Evolutionary conservation across 1,140 invertebrate genomes (phyloP).

Genomic region (Microplitis mediator): DNA sequence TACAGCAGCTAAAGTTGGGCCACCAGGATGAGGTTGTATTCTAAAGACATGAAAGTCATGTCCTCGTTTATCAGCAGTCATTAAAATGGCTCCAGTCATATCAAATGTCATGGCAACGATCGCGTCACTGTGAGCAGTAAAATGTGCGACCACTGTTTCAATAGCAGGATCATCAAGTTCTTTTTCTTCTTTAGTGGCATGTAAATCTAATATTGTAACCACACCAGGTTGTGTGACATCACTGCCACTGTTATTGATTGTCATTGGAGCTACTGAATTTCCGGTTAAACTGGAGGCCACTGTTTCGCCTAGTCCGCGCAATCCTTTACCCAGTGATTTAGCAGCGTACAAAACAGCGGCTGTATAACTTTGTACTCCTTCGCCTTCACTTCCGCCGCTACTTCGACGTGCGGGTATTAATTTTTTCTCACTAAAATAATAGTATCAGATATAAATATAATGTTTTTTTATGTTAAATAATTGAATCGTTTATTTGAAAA

Average conservation of each 20-base stretch:
- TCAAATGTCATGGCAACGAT: constrained; percentile 92
- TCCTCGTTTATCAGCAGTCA: constrained; percentile 92
- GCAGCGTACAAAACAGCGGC: constrained; percentile 94
- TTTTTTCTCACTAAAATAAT: constrained; percentile 75
- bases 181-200: constrained; percentile 66
- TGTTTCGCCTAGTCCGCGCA: constrained; percentile 89
- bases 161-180: constrained; percentile 60
- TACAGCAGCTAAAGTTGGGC: constrained; percentile 85
- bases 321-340: constrained; percentile 85
- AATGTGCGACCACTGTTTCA: constrained; percentile 88
- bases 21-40: constrained; percentile 90
- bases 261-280: constrained; percentile 55
- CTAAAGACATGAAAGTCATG: constrained; percentile 97
- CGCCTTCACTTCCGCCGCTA: constrained; percentile 81
- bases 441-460: neutral
- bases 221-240: constrained; percentile 79
- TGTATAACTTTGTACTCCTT: constrained; percentile 86
- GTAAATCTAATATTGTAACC: constrained; percentile 86
- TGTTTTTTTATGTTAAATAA: neutral
- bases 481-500: too few species aligned
- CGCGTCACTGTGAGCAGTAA: constrained; percentile 90
- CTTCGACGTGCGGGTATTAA: constrained; percentile 81
- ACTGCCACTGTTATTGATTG: constrained; percentile 45
- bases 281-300: constrained; percentile 89
- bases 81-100: constrained; percentile 85